Evolutionary conservation across 2,888 invertebrate genomes (phyloP), one percentile per base, ranked within the genome.

Genomic region (Crepidodera aurea): DNA sequence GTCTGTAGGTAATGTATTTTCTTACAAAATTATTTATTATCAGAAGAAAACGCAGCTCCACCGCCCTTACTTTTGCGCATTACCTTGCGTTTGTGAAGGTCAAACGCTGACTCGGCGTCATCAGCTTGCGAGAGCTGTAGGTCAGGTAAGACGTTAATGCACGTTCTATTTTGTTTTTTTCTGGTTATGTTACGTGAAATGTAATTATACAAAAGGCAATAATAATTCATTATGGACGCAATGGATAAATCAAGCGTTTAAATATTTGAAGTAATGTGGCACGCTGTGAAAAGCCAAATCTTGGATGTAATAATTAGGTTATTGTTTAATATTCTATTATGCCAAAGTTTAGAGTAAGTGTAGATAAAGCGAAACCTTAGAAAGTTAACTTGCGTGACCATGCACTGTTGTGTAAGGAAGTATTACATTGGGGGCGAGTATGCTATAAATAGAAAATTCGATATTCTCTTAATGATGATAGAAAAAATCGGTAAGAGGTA

Each of bases 391-490:
- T 27, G 53, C 53, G 53, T 53, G 53, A 53, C 53, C 40, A 40
- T 40, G n/a, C 10, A 25, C 15, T 2, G 22, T 51, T 51, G 39
- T 39, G 51, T 37, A 53, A 53, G 53, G 27, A 39, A 53, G 6
- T 25, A 29, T 48, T 39, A 53, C 40, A 27, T 39, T 40, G 27
- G n/a, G 27, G 27, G 1, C 1, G 19, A n/a, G 27, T n/a, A n/a
- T n/a, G 6, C 40, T 53, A 53, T 40, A 39, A 53, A 53, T 53
- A 40, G 53, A 53, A 40, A 40, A 25, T 40, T 53, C 40, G 40
- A 53, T 53, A 53, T 34, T 10, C 12, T 37, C 3, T 13, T 34
- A n/a, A 12, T 34, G n/a, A 34, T 34, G 2, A 13, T 34, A 3
- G 13, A 22, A 6, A 22, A 22, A 22, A 22, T 22, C 6, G 22